Percentiles rank a stretch among this genome's conserved stretches.
Conservation (phyloP, 2,888 invertebrate species). For the Synergus japonicus region DNA sequence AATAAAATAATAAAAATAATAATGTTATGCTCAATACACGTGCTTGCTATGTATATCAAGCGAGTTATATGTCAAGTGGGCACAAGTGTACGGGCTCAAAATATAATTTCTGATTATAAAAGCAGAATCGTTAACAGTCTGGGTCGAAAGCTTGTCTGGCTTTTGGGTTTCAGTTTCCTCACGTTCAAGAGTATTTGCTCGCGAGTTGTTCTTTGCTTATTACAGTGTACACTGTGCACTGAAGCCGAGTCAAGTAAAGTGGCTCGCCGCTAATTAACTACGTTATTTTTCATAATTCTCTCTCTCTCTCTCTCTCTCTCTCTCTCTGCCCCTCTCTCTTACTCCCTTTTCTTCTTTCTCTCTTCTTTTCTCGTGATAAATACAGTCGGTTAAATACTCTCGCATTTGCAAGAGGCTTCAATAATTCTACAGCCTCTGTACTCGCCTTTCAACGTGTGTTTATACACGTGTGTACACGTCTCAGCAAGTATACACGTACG, state of each 20-base stretch:
- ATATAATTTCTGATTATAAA: constrained; percentile 53
- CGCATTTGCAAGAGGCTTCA: constrained; percentile 60
- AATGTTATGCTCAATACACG: constrained; percentile 8
- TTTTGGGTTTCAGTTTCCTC: constrained; percentile 66
- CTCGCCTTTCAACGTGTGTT: constrained; percentile 42
- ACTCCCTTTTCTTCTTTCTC: constrained; percentile 38
- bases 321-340: constrained; percentile 18
- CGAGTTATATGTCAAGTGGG: constrained; percentile 37
- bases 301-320: constrained; percentile 18
- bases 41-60: constrained; percentile 12
- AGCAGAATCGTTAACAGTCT: constrained; percentile 53
- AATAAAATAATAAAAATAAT: constrained; percentile 36
- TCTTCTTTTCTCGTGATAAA: constrained; percentile 43
- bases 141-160: constrained; percentile 54
- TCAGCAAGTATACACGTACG: constrained; percentile 3
- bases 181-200: constrained; percentile 64
- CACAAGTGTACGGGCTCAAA: constrained; percentile 43
- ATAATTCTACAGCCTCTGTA: constrained; percentile 54
- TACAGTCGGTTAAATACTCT: constrained; percentile 42
- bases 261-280: constrained; percentile 74
- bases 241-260: constrained; percentile 67
- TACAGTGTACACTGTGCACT: constrained; percentile 69
- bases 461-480: constrained; percentile 22
- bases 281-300: constrained; percentile 68
- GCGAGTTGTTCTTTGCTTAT: constrained; percentile 72